These are phyloP conservation scores for Struthio camelus DNA, from an alignment of 2,113 vertebrate genomes.

Conservation along the genomic window DNA sequence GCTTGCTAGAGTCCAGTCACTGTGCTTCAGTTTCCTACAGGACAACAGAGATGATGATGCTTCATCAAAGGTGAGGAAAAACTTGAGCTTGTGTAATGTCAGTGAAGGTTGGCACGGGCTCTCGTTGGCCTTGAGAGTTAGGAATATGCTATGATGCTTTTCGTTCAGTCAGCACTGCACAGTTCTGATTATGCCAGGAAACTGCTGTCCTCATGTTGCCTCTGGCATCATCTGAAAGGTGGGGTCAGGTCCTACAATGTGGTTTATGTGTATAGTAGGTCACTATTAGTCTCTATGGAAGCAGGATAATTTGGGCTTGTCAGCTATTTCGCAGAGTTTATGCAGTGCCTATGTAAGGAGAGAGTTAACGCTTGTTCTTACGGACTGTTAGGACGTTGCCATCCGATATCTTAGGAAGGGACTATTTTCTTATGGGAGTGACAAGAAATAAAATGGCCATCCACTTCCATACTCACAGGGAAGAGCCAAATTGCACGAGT, in stretches of 20 bases:
- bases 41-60: neutral
- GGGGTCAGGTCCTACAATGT: neutral
- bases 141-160: neutral
- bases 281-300: neutral
- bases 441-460: neutral
- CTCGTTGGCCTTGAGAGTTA: neutral
- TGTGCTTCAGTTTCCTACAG: fast-evolving
- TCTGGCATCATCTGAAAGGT: neutral
- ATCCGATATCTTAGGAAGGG: neutral
- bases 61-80: neutral
- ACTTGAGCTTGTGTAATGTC: neutral
- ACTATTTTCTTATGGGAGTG: neutral
- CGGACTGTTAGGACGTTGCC: too few relatives aligned
- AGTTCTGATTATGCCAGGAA: neutral
- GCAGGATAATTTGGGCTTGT: neutral
- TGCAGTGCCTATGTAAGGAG: neutral
- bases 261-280: neutral
- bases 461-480: neutral
- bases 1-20: neutral
- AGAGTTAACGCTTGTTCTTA: neutral
- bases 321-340: too few relatives aligned
- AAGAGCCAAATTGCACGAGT: neutral
- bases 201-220: neutral
- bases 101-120: neutral
- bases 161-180: neutral